Conservation (phyloP, 2,113 vertebrate genomes). For the Python bivittatus region DNA sequence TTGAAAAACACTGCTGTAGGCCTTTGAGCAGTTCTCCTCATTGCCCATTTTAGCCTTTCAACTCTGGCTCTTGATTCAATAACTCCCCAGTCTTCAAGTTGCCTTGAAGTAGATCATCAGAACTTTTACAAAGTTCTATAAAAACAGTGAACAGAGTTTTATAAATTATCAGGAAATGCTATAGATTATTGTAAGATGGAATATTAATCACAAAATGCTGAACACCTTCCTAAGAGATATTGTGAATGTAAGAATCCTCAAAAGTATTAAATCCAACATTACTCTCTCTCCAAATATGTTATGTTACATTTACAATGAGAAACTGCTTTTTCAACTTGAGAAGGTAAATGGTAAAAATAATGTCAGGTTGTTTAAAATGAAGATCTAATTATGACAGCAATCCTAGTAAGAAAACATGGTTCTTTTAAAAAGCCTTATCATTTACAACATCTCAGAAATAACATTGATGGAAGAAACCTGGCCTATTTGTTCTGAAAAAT, state of each 20-base stretch:
- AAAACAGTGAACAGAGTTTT: not conserved
- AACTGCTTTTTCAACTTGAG: not conserved
- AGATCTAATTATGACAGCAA: too few relatives aligned
- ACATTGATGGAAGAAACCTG: too few relatives aligned
- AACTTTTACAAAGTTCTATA: not conserved
- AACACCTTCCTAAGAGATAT: not conserved
- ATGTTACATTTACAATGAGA: not conserved
- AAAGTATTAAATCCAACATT: not conserved
- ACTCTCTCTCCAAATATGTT: not conserved
- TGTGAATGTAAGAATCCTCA: not conserved
- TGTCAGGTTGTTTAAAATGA: too few relatives aligned
- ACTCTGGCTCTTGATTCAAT: not conserved
- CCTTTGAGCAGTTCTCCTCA: not conserved
- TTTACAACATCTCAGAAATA: too few relatives aligned
- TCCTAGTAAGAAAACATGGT: too few relatives aligned
- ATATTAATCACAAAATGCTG: not conserved
- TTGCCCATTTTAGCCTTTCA: not conserved
- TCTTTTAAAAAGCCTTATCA: too few relatives aligned
- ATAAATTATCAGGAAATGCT: not conserved
- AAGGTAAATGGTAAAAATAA: too few relatives aligned
- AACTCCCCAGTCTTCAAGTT: too few relatives aligned
- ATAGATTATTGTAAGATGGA: not conserved
- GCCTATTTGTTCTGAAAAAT: too few relatives aligned
- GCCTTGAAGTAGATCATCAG: not conserved
- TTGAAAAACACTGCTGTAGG: not conserved